Evolutionary conservation across 2,797 vertebrate species (phyloP), one percentile per base, ranked within the genome.

Genomic region (Hydrocynus forskahlii): DNA sequence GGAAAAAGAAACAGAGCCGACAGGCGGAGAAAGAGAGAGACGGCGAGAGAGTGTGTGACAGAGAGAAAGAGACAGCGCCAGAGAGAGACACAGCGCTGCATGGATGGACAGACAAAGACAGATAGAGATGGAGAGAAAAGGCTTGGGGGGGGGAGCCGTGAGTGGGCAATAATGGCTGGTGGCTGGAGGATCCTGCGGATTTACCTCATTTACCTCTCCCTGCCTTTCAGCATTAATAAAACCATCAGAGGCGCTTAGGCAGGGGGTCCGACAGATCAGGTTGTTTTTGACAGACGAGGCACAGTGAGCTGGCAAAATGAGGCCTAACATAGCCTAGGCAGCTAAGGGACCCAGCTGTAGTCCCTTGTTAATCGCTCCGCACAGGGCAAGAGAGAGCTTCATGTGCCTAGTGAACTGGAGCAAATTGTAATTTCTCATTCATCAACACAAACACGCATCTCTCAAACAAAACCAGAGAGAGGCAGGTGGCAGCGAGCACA

Each of bases 271-370:
- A 23, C 59, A 66, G 70, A 66, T 66, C 75, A 10, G 23, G 50
- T 16, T 21, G 19, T 8, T n/a, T 73, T 74, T 43, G 66, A 88
- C 86, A 38, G 84, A 63, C 14, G 54, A 78, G 72, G 81, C 86
- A 88, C 78, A 87, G 84, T n/a, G 81, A 77, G 82, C 87, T 88
- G 82, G 70, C 75, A 79, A 91, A 92, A 91, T 67, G 76, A 90
- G 81, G 78, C 85, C 86, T 21, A 63, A 62, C 72, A 80, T 60
- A 0, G 80, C 78, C 78, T 81, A 78, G 87, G 64, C 16, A 4
- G 59, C 35, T 78, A 72, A 69, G 16, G 50, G 52, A 35, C 14
- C n/a, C 75, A 66, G 67, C 50, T 76, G 71, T 14, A 21, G 75
- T 60, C 63, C 48, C 21, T 40, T 57, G 60, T 16, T 59, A 62